A percentile compares a stretch with the other conserved stretches of the same genome.
phyloP scores from a whole-genome alignment of 1,140 invertebrate species.

The Cotesia vestalis region DNA sequence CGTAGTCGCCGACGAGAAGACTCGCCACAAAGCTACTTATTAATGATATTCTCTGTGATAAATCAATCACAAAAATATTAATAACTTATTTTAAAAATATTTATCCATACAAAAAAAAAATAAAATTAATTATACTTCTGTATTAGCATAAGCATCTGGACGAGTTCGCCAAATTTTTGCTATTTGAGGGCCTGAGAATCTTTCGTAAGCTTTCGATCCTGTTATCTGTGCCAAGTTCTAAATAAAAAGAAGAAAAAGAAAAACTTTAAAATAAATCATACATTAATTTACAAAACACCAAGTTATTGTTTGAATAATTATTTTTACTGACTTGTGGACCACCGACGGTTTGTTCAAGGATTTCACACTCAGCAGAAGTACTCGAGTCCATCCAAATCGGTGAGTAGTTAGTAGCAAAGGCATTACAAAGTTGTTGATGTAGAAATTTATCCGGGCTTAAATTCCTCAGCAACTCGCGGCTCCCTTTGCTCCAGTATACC shows the following conservation, averaged over 20 bases:
- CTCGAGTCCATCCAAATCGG: slow-evolving; percentile 98
- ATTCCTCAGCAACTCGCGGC: slow-evolving; percentile 71
- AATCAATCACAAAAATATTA: background rate
- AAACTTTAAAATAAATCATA: background rate
- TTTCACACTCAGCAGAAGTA: slow-evolving; percentile 80
- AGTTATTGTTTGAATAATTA: too few species aligned
- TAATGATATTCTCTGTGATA: slow-evolving; percentile 81
- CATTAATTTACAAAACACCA: background rate
- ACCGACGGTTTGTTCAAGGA: slow-evolving; percentile 82
- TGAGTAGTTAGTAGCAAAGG: slow-evolving; percentile 83
- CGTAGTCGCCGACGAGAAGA: slow-evolving; percentile 88
- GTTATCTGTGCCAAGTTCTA: slow-evolving; percentile 85
- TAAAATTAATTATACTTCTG: slow-evolving; percentile 70
- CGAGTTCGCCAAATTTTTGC: slow-evolving; percentile 83
- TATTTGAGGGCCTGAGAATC: slow-evolving; percentile 95
- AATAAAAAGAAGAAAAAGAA: slow-evolving; percentile 41
- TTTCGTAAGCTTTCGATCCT: slow-evolving; percentile 91
- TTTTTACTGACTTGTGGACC: slow-evolving; percentile 72
- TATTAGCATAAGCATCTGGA: slow-evolving; percentile 79
- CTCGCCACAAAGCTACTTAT: slow-evolving; percentile 92
- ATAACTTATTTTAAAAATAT: background rate
- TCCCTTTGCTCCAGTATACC: slow-evolving; percentile 89
- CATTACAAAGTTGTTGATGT: slow-evolving; percentile 81
- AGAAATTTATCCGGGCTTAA: slow-evolving; percentile 81
- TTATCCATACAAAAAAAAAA: background rate